A percentile compares a stretch with the other conserved stretches of the same genome.
Evolutionary conservation across 2,113 vertebrate genomes (phyloP).

Genomic region (Chaetorhynchus papuensis): DNA sequence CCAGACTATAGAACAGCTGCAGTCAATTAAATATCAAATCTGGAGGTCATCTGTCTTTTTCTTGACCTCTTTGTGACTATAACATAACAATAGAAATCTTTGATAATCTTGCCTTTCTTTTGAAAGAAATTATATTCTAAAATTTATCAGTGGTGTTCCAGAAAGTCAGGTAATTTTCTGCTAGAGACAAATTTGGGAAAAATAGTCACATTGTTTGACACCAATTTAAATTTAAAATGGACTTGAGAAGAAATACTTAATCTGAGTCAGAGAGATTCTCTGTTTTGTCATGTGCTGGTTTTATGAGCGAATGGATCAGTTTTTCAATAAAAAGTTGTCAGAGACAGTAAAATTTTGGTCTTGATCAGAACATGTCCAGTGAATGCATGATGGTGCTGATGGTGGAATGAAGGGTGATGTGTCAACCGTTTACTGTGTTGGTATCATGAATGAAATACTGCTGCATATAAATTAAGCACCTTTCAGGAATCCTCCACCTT

Average conservation of each 20-base stretch:
- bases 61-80: conserved; percentile 1
- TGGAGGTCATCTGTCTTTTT: conserved; percentile 2
- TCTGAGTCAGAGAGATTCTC: background rate
- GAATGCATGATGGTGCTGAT: background rate
- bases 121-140: background rate
- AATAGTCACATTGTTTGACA: background rate
- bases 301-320: background rate
- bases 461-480: background rate
- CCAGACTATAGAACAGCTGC: conserved; percentile 25
- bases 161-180: background rate
- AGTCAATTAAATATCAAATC: conserved; percentile 52
- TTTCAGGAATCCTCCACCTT: background rate
- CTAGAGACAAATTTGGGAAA: background rate
- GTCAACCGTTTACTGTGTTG: background rate
- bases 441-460: background rate
- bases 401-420: background rate
- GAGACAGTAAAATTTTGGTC: background rate
- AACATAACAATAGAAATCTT: background rate
- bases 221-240: background rate
- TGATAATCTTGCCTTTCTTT: background rate
- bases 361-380: background rate
- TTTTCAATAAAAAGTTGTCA: background rate
- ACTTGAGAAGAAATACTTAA: background rate
- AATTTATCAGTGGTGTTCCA: background rate
- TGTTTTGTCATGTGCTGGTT: background rate